A percentile compares a stretch with the other conserved stretches of the same genome.
Conservation (phyloP, 1,140 invertebrate genomes). For the Nebria ingens region DNA sequence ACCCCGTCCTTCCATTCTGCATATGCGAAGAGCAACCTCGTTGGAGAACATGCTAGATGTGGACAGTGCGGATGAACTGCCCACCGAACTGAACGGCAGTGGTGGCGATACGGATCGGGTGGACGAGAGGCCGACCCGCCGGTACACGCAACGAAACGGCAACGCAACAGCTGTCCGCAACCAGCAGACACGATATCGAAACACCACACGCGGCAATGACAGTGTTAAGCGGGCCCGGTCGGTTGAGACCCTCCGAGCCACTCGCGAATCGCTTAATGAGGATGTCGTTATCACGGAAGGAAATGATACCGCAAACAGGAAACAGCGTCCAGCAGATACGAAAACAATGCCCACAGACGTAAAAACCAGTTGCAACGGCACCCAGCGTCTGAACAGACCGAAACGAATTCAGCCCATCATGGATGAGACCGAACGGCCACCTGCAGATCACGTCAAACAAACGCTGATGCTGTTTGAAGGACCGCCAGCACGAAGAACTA, state of each 20-base stretch:
- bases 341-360: conserved; percentile 15
- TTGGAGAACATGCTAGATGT: conserved; percentile 70
- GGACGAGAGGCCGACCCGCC: conserved; percentile 37
- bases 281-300: conserved; percentile 26
- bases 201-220: conserved; percentile 39
- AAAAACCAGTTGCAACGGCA: conserved; percentile 32
- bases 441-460: conserved; percentile 74
- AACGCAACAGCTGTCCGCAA: conserved; percentile 1
- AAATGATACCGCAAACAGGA: conserved; percentile 18
- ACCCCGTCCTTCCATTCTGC: conserved; percentile 48
- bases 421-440: conserved; percentile 69
- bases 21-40: conserved; percentile 65
- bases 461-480: conserved; percentile 74
- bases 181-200: conserved; percentile 30
- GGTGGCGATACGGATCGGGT: conserved; percentile 31
- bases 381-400: conserved; percentile 39
- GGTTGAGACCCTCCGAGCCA: conserved; percentile 58
- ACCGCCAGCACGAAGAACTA: conserved; percentile 42
- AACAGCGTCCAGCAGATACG: conserved; percentile 14
- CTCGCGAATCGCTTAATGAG: conserved; percentile 27
- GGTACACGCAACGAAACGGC: not conserved
- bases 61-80: conserved; percentile 41
- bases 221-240: conserved; percentile 73
- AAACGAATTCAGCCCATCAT: conserved; percentile 57
- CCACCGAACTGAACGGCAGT: conserved; percentile 25